Base-by-base conservation (phyloP, 2,113 vertebrate species). In the Psittacula cyanocephala region DNA sequence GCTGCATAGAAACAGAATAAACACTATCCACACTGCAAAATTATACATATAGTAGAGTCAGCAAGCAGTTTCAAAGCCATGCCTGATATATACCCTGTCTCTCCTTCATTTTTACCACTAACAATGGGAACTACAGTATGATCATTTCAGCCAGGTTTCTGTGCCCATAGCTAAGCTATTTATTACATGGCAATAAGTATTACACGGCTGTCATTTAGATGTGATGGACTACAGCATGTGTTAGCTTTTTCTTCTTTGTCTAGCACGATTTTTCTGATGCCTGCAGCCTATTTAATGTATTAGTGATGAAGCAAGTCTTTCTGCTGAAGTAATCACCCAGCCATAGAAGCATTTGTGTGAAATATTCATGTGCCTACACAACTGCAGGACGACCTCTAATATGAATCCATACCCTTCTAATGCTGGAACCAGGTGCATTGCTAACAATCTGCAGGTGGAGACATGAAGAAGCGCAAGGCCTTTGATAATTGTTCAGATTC, bases 391-490 rank as follows among this genome's bases (percentile, higher is more conserved):
- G 86, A 43, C 29, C n/a, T 68, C 71, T 71, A 70, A 52, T 23
- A 63, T 4, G 46, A 88, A 90, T 65, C 49, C 41, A 59, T 25
- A 80, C 7, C 39, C 25, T 29, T 47, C 46, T 37, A 52, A 37
- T 19, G 16, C 37, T 83, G 50, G 81, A 86, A 59, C 37, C 88
- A 95, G 71, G 60, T 95, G 89, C 60, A 53, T 83, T 91, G 64
- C 60, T 94, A 82, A 89, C 49, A 79, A 83, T 81, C 65, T 88
- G 85, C 93, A 95, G 87, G 79, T 88, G 81, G 33, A 89, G 41
- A 88, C 68, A 50, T 29, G 68, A 81, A n/a, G 57, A 86, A 86
- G 63, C 91, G 12, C 64, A 67, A 88, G 7, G 59, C 33, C 27
- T 72, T 90, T 71, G 79, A 44, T 77, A 91, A 74, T 67, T 88